Conservation (phyloP, 2,113 vertebrate genomes). For the Strigops habroptila region DNA sequence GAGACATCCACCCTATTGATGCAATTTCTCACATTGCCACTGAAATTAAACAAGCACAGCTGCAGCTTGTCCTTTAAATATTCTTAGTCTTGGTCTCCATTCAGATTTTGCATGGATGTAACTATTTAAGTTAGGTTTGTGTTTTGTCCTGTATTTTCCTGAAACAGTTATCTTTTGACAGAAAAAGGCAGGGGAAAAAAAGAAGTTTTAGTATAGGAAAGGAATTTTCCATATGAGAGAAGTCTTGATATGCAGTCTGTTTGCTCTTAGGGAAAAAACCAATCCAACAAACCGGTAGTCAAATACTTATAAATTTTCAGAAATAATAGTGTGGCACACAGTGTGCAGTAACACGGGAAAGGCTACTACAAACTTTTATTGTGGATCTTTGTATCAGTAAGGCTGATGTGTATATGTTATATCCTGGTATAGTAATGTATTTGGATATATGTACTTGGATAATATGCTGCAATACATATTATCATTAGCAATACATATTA, state of each 20-base stretch:
- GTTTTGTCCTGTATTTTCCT: not conserved
- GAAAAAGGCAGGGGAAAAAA: not conserved
- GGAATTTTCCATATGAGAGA: not conserved
- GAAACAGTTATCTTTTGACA: not conserved
- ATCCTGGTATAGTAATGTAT: not conserved
- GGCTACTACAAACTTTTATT: not conserved
- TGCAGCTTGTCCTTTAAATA: slow-evolving; percentile 20
- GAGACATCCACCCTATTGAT: slow-evolving; percentile 8
- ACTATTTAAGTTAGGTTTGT: not conserved
- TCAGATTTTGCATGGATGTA: not conserved
- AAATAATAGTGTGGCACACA: not conserved
- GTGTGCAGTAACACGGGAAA: not conserved
- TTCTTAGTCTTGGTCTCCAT: not conserved
- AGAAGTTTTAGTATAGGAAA: not conserved
- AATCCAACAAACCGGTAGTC: not conserved
- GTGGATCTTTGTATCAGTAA: not conserved
- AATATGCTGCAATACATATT: not conserved
- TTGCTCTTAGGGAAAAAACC: not conserved
- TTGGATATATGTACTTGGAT: not conserved
- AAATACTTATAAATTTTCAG: not conserved
- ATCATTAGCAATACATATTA: not conserved
- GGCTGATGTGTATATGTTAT: not conserved
- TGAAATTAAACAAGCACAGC: slow-evolving; percentile 16
- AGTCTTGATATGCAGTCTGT: not conserved
- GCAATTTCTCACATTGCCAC: slow-evolving; percentile 13